These are phyloP conservation scores for Chunga burmeisteri DNA, from an alignment of 2,113 vertebrate genomes.

Conservation along the genomic window DNA sequence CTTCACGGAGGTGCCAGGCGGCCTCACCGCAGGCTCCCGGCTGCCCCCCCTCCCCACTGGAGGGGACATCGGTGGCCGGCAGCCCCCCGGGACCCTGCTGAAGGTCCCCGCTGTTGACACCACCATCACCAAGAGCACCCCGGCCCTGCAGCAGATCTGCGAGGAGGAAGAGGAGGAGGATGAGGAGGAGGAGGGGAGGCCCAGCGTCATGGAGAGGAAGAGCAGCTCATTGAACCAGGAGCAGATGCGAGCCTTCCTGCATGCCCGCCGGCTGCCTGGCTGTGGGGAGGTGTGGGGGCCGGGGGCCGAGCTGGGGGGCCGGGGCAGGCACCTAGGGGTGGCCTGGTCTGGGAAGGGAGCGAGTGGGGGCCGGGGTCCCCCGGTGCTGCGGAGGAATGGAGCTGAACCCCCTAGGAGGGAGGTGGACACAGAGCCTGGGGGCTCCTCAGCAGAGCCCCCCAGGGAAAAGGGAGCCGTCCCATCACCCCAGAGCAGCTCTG, in stretches of 20 bases:
- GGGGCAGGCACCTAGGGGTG: rapidly evolving
- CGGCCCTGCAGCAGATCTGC: conserved; percentile 83
- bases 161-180: conserved; percentile 87
- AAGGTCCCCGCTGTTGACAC: conserved; percentile 55
- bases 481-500: not conserved
- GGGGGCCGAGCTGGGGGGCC: not conserved
- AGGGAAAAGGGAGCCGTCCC: not conserved
- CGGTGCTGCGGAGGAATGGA: conserved; percentile 53
- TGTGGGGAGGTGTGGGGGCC: not conserved
- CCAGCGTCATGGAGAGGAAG: conserved; percentile 1
- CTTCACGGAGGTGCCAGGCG: rapidly evolving
- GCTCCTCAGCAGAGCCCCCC: not conserved
- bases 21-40: rapidly evolving
- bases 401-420: not conserved
- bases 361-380: not conserved
- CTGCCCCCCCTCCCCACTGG: not conserved
- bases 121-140: conserved; percentile 74
- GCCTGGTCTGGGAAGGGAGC: not conserved
- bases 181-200: conserved; percentile 71
- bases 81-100: conserved; percentile 14
- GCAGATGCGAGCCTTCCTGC: conserved; percentile 63
- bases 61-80: not conserved
- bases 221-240: conserved; percentile 65
- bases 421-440: not conserved
- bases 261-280: not conserved